phyloP scores from a whole-genome alignment of 2,888 invertebrate genomes.

The Chloroclystis v-ata region DNA sequence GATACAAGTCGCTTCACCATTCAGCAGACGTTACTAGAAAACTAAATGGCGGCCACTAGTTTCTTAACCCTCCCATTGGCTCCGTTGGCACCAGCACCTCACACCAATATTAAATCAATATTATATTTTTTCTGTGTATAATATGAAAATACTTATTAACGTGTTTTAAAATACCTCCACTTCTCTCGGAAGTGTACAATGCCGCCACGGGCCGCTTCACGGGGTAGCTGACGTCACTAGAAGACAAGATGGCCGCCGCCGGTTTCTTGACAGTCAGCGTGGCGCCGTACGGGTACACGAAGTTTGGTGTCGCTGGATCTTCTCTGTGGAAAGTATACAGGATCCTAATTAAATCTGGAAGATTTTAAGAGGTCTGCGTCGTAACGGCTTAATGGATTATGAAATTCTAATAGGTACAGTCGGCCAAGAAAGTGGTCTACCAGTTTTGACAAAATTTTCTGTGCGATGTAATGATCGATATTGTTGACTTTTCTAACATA shows the following conservation, averaged over 20 bases:
- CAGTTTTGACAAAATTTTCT: too few relatives aligned
- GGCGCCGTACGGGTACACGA: slow-evolving; percentile 97
- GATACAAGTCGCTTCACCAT: slow-evolving; percentile 95
- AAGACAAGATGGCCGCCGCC: slow-evolving; percentile 91
- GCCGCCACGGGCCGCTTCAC: slow-evolving; percentile 94
- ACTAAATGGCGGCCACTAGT: slow-evolving; percentile 92
- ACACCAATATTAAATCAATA: too few relatives aligned
- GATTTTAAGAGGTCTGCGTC: too few relatives aligned
- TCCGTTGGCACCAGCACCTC: too few relatives aligned
- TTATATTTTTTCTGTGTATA: too few relatives aligned
- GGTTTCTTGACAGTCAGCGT: slow-evolving; percentile 95
- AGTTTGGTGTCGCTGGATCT: slow-evolving; percentile 80
- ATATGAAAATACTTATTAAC: too few relatives aligned
- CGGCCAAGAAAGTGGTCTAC: too few relatives aligned
- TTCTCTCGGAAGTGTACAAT: slow-evolving; percentile 81
- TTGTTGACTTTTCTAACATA: too few relatives aligned
- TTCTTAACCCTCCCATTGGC: slow-evolving; percentile 95
- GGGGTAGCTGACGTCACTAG: slow-evolving; percentile 96
- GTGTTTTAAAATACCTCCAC: slow-evolving; percentile 61
- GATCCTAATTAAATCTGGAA: too few relatives aligned
- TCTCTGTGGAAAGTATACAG: slow-evolving; percentile 41
- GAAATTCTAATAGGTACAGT: too few relatives aligned
- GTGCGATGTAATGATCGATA: too few relatives aligned
- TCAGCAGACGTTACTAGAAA: slow-evolving; percentile 95
- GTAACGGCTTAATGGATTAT: too few relatives aligned